These are phyloP conservation scores for Agonopterix alstromeriana DNA, from an alignment of 2,888 invertebrate species.

Conservation along the genomic window DNA sequence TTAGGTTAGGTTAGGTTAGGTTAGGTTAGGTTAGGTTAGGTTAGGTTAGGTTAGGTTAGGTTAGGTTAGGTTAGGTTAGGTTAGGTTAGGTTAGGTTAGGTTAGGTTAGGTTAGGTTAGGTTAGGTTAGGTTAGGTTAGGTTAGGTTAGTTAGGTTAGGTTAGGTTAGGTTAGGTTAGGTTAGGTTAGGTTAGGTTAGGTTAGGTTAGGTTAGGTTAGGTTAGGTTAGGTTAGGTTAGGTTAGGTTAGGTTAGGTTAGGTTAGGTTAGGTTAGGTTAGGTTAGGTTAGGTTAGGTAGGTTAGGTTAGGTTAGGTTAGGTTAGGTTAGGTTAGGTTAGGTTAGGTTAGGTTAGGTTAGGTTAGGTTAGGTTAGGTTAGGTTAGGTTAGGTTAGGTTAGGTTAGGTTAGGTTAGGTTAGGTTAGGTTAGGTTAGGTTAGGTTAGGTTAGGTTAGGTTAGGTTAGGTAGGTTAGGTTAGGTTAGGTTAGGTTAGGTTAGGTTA, in stretches of 20 bases:
- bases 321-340: slow-evolving; percentile 9
- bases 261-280: slow-evolving; percentile 5
- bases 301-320: background rate
- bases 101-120: slow-evolving; percentile 19
- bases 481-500: slow-evolving; percentile 6
- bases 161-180: slow-evolving; percentile 9
- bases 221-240: slow-evolving; percentile 8
- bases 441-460: slow-evolving; percentile 4
- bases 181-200: slow-evolving; percentile 6
- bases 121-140: slow-evolving; percentile 19
- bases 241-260: slow-evolving; percentile 3
- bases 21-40: background rate
- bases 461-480: slow-evolving; percentile 5
- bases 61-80: slow-evolving; percentile 12
- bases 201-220: too few species aligned
- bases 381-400: slow-evolving; percentile 5
- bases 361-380: slow-evolving; percentile 20
- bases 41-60: slow-evolving; percentile 18
- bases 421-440: slow-evolving; percentile 2
- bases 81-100: slow-evolving; percentile 19
- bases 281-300: too few species aligned
- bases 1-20: slow-evolving; percentile 13
- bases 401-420: slow-evolving; percentile 10
- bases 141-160: slow-evolving; percentile 13
- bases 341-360: slow-evolving; percentile 15